Base-by-base conservation (phyloP, 2,888 invertebrate species). In the Choristoneura rosaceana region DNA sequence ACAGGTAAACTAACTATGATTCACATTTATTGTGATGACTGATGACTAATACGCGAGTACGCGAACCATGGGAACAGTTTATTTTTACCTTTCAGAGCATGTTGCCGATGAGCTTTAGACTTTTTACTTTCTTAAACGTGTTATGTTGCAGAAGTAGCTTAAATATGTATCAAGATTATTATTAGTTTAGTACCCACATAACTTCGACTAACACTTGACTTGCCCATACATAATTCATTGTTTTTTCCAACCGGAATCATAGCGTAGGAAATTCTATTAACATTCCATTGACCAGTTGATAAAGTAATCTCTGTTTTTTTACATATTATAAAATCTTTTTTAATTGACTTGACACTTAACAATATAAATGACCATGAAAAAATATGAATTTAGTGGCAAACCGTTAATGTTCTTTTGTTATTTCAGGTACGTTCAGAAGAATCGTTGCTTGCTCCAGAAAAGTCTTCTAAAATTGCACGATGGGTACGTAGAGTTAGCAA, bases 341-440 rank as follows among this genome's bases (percentile, higher is more conserved):
- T 55, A 25, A 55, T 55, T 55, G 25, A 25, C 12, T 10, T 3
- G 25, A 55, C 25, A 47, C 47, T 47, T 38, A n/a, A 47, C 47
- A 47, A 47, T n/a, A 15, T 47, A 47, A 47, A n/a, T n/a, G n/a
- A n/a, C n/a, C 15, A 50, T 8, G 9, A 17, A 5, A 8, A 2
- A 17, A 52, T 52, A 52, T 9, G 9, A 52, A 8, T 52, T 52
- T 52, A n/a, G 52, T 9, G 43, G 17, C 10, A 55, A 55, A 25
- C 1, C 12, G 55, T 65, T 61, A 50, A 50, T 69, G 43, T n/a
- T 50, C 41, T n/a, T 70, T 65, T 67, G 33, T 64, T 75, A 47
- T 89, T 88, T 38, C 87, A 94, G 94, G 94, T 94, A 93, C 94
- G 93, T 93, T 94, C 94, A 77, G 93, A 94, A 80, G 94, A 94